These are phyloP conservation scores for Megaleporinus macrocephalus DNA, from an alignment of 2,113 vertebrate species.

Conservation along the genomic window DNA sequence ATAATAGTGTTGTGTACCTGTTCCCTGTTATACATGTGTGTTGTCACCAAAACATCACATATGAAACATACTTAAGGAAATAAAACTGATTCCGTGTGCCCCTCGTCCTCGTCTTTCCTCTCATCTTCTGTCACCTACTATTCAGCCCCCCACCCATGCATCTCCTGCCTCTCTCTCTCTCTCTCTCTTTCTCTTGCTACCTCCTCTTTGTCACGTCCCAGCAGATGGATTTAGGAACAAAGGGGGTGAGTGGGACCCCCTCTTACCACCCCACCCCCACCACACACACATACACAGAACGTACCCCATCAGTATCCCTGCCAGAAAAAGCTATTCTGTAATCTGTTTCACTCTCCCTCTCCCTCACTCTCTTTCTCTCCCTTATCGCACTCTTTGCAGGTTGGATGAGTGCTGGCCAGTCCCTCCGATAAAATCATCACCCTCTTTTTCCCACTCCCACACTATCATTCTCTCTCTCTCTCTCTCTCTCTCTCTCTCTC, in stretches of 20 bases:
- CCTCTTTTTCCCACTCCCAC: slow-evolving; percentile 40
- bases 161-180: slow-evolving; percentile 55
- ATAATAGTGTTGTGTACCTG: no score
- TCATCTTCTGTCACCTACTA: slow-evolving; percentile 25
- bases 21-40: not conserved
- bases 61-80: not conserved
- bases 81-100: slow-evolving; percentile 35
- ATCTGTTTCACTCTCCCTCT: slow-evolving; percentile 12
- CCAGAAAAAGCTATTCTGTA: slow-evolving; percentile 20
- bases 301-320: slow-evolving; percentile 28
- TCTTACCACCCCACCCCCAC: slow-evolving; percentile 57
- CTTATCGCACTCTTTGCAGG: slow-evolving; percentile 81
- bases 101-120: slow-evolving; percentile 48
- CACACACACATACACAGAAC: slow-evolving; percentile 30
- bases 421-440: slow-evolving; percentile 71
- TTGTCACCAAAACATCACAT: not conserved
- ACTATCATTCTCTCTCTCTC: slow-evolving; percentile 23
- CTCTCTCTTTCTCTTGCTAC: slow-evolving; percentile 64
- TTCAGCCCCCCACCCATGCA: slow-evolving; percentile 50
- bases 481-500: slow-evolving; percentile 64
- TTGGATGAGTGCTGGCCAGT: slow-evolving; percentile 73
- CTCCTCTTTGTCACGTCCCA: slow-evolving; percentile 79
- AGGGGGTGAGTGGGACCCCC: slow-evolving; percentile 78
- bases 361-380: slow-evolving; percentile 5
- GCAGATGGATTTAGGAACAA: slow-evolving; percentile 89